Conservation (phyloP, 1,140 invertebrate species). For the Cecropterus lyciades region DNA sequence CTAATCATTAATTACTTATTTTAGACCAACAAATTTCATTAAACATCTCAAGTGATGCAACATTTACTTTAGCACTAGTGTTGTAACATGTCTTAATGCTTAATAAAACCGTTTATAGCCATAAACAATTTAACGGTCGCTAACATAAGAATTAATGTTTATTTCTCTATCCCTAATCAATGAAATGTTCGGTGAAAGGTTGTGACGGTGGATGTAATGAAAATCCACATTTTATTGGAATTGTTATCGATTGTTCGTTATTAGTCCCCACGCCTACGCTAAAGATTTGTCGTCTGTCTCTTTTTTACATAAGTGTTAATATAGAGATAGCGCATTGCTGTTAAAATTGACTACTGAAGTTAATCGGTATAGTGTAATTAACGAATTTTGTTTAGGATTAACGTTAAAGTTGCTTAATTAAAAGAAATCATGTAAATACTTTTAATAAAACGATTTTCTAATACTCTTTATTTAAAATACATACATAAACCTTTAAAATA, state of each 20-base stretch:
- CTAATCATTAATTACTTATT: no score
- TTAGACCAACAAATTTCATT: no score
- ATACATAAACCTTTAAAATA: no score
- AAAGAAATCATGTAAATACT: no score
- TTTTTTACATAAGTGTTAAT: background rate
- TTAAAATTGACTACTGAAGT: slow-evolving; percentile 1
- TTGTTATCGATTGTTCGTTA: slow-evolving; percentile 10
- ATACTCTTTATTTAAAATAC: no score
- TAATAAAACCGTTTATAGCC: no score
- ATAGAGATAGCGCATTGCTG: background rate
- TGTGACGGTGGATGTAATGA: slow-evolving; percentile 28
- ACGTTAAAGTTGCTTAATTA: no score
- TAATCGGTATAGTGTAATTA: background rate
- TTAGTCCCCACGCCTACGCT: slow-evolving; percentile 4
- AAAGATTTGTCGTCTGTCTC: slow-evolving; percentile 7
- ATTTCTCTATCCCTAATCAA: slow-evolving; percentile 30
- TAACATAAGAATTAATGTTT: slow-evolving; percentile 23
- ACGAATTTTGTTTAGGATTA: background rate
- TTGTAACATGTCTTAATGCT: no score
- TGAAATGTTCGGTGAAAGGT: slow-evolving; percentile 25
- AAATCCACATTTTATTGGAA: slow-evolving; percentile 23
- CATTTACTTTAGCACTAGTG: no score
- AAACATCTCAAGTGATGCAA: no score
- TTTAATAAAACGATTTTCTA: no score
- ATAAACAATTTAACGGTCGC: slow-evolving; percentile 21